phyloP scores from a whole-genome alignment of 2,113 vertebrate species.

The Thalassarche chlororhynchos region DNA sequence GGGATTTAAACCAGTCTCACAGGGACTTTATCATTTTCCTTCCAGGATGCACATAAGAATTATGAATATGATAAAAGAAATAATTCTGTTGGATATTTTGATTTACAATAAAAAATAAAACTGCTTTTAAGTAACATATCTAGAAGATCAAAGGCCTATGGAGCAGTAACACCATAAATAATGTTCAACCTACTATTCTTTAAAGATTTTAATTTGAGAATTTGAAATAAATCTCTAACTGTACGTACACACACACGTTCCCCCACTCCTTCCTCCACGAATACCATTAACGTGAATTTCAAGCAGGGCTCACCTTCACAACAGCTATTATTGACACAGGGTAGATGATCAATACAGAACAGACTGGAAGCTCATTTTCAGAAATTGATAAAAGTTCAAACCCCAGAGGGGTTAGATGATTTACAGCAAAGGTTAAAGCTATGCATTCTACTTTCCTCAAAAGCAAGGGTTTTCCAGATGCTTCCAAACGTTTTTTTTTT shows the following conservation, averaged over 20 bases:
- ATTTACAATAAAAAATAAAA: background rate
- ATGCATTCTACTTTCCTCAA: slow-evolving; percentile 5
- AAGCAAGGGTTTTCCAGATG: background rate
- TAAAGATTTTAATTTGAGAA: background rate
- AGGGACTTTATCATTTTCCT: background rate
- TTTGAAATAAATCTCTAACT: background rate
- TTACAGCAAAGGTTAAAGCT: slow-evolving; percentile 68
- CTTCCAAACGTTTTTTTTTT: background rate
- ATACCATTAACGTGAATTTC: slow-evolving; percentile 50
- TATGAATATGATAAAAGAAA: background rate
- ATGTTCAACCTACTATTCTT: background rate
- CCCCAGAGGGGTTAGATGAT: slow-evolving; percentile 55
- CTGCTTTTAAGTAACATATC: background rate
- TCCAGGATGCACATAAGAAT: background rate
- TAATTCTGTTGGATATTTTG: background rate
- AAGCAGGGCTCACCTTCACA: slow-evolving; percentile 63
- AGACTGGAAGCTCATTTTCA: slow-evolving; percentile 72
- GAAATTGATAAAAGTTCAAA: slow-evolving; percentile 75
- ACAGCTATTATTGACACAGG: slow-evolving; percentile 47
- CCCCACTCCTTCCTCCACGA: background rate
- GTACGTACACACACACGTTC: background rate
- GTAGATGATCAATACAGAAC: slow-evolving; percentile 63
- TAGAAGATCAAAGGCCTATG: background rate
- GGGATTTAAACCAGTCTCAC: background rate
- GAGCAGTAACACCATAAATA: background rate